phyloP scores from a whole-genome alignment of 2,888 invertebrate species.

The Teleogryllus oceanicus region DNA sequence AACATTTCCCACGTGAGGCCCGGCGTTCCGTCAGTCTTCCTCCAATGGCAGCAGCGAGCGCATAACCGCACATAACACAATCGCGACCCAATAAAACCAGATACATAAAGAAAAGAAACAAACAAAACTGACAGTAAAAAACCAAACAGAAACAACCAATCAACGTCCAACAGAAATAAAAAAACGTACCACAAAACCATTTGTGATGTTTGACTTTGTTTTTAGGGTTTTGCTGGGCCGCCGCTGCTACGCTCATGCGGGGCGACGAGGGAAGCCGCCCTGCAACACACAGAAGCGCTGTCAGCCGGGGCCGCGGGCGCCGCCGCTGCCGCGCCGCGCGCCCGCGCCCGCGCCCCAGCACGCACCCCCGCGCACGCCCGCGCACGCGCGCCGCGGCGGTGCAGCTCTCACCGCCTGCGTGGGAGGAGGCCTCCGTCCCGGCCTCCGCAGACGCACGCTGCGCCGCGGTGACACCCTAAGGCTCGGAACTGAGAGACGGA shows the following conservation, averaged over 20 bases:
- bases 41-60: neutral
- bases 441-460: too few relatives aligned
- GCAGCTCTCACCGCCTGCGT: neutral
- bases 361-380: neutral
- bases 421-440: too few relatives aligned
- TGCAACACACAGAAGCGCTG: neutral
- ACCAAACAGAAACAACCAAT: conserved; percentile 18
- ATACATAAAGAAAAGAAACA: neutral
- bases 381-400: neutral
- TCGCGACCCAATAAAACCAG: conserved; percentile 7
- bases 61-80: neutral
- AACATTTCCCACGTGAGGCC: too few relatives aligned
- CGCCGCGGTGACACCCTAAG: too few relatives aligned
- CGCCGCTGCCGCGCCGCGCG: neutral
- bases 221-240: conserved; percentile 2
- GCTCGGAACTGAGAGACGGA: too few relatives aligned
- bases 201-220: conserved; percentile 18
- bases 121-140: neutral
- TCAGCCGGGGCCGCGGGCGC: neutral
- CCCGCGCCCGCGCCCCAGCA: neutral
- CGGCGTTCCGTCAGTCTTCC: too few relatives aligned
- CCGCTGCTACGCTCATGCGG: conserved; percentile 7
- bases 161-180: conserved; percentile 10
- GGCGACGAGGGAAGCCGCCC: neutral
- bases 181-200: conserved; percentile 18